phyloP scores from a whole-genome alignment of 2,113 vertebrate species.

The Tachycineta bicolor region DNA sequence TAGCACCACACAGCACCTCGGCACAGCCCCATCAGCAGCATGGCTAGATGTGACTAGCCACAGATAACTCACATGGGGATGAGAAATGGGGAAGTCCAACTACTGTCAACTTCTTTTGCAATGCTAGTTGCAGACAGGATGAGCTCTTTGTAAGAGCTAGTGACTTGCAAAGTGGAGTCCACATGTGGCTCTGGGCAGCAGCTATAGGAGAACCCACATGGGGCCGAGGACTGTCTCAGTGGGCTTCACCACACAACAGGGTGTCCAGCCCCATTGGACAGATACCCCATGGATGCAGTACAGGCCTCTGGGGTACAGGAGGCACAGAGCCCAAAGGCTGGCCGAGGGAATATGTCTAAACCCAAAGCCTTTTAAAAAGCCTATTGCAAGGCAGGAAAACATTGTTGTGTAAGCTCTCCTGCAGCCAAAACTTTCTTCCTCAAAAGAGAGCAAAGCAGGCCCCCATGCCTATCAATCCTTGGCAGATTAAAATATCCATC shows the following conservation, averaged over 20 bases:
- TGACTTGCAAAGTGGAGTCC: neutral
- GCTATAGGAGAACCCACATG: rapidly evolving
- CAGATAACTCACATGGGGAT: neutral
- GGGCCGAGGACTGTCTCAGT: rapidly evolving
- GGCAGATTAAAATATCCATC: neutral
- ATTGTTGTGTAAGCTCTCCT: neutral
- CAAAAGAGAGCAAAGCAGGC: neutral
- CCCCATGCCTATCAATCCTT: neutral
- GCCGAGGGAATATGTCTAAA: neutral
- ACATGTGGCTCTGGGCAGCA: neutral
- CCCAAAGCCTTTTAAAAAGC: neutral
- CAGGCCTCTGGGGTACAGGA: rapidly evolving
- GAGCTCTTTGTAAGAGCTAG: neutral
- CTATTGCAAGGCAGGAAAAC: neutral
- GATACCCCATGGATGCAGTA: rapidly evolving
- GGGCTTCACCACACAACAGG: neutral
- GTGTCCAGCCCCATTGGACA: rapidly evolving
- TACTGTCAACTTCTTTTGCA: neutral
- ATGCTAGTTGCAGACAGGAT: neutral
- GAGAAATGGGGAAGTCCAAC: neutral
- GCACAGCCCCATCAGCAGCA: rapidly evolving
- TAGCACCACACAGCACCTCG: rapidly evolving
- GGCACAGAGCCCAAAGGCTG: neutral
- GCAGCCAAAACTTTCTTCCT: neutral
- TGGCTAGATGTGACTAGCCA: neutral